Base-by-base conservation (phyloP, 2,888 invertebrate species). In the Tetheella fluctuosa region DNA sequence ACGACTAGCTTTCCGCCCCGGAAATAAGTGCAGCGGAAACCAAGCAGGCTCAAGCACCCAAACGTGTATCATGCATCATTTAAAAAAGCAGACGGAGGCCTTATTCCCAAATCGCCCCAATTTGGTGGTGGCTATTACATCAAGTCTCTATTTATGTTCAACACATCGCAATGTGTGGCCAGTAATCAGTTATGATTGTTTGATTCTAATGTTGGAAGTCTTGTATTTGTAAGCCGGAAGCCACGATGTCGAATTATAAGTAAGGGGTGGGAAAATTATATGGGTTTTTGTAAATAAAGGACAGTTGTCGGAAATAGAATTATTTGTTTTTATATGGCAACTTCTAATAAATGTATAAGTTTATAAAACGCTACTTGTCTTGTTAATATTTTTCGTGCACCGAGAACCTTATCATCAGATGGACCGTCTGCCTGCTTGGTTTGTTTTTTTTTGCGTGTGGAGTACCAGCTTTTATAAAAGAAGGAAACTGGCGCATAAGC, bases 131-230 rank as follows among this genome's bases (percentile, higher is more conserved):
- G 62, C 73, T 67, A 77, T 74, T 74, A 76, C 71, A n/a, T 48
- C n/a, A 67, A 70, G 60, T 77, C 68, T 76, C 63, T 73, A 74
- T 76, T 76, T 74, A 70, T 59, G 66, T 70, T 62, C 63, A 65
- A 64, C 61, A 62, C 63, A 69, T 70, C 74, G 53, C 65, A 62
- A 71, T 69, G 77, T 76, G 80, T 77, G 79, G 74, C 69, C 76
- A 59, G 64, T 73, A 70, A 77, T 74, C 65, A 69, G 71, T 69
- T 73, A 73, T 61, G 59, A 68, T 72, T 71, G 68, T 64, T 70
- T 69, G 70, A 42, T 42, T 42, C n/a, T 42, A 42, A 42, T 20
- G 75, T 67, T 64, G 62, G 61, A 65, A 63, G 52, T 57, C 66
- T 37, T 64, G 52, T 60, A 65, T 67, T 64, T 67, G 55, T 65